A percentile compares a stretch with the other conserved stretches of the same genome.
phyloP scores from a whole-genome alignment of 1,140 invertebrate genomes.

The Brachionus angularis region DNA sequence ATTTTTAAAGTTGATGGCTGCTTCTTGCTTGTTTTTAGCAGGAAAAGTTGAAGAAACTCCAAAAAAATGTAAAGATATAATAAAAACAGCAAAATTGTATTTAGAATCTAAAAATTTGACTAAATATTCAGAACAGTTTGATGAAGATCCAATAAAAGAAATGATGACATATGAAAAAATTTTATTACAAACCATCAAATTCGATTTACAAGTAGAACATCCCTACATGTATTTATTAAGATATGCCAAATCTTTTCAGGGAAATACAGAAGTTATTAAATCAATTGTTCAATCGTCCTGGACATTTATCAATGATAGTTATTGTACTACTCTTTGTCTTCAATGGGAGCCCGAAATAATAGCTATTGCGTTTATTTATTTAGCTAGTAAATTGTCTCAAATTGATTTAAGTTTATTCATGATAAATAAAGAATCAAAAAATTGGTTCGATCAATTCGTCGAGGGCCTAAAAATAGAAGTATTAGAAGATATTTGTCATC shows the following conservation, averaged over 20 bases:
- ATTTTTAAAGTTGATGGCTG: too few relatives aligned
- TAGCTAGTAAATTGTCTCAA: slow-evolving; percentile 82
- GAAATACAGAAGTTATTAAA: slow-evolving; percentile 71
- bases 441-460: slow-evolving; percentile 98
- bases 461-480: slow-evolving; percentile 91
- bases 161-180: slow-evolving; percentile 70
- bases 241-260: slow-evolving; percentile 94
- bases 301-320: slow-evolving; percentile 98
- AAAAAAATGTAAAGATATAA: slow-evolving; percentile 97
- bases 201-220: slow-evolving; percentile 96
- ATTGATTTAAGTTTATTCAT: slow-evolving; percentile 90
- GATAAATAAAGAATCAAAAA: slow-evolving; percentile 65
- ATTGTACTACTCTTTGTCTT: slow-evolving; percentile 89
- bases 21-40: slow-evolving; percentile 90
- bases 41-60: slow-evolving; percentile 99
- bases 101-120: slow-evolving; percentile 59
- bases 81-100: slow-evolving; percentile 76
- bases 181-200: slow-evolving; percentile 94
- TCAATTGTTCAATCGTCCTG: slow-evolving; percentile 99
- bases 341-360: slow-evolving; percentile 99
- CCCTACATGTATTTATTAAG: slow-evolving; percentile 89
- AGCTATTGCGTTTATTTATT: slow-evolving; percentile 91
- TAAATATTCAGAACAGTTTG: slow-evolving; percentile 7
- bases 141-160: slow-evolving; percentile 43
- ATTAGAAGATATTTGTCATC: slow-evolving; percentile 86